These are phyloP conservation scores for Anseranas semipalmata DNA, from an alignment of 2,113 vertebrate genomes.

Conservation along the genomic window DNA sequence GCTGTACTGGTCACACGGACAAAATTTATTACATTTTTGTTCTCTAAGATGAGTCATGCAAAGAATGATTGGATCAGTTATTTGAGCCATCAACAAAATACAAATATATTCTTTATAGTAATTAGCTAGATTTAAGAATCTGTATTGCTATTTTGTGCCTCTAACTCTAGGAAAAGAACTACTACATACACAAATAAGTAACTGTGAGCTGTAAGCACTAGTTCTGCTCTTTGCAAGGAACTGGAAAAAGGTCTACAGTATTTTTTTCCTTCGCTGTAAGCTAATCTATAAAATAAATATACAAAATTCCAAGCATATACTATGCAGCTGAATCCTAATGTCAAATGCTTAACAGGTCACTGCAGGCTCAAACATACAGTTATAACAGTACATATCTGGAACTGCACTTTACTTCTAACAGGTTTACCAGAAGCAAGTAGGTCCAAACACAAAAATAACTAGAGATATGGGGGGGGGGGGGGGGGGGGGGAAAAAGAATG, in stretches of 20 bases:
- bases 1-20: background rate
- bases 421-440: background rate
- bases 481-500: no score
- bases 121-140: background rate
- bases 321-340: background rate
- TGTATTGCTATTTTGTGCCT: background rate
- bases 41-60: background rate
- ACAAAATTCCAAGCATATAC: background rate
- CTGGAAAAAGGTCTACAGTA: fast-evolving
- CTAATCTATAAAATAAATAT: background rate
- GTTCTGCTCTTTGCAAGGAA: background rate
- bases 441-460: background rate
- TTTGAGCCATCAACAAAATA: background rate
- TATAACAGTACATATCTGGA: background rate
- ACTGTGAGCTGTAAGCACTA: background rate
- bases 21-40: background rate
- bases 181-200: background rate
- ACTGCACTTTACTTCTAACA: background rate
- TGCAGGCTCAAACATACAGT: background rate
- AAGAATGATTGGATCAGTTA: background rate
- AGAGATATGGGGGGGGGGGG: no score
- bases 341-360: background rate
- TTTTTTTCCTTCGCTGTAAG: background rate
- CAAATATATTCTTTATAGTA: background rate
- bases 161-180: background rate